Evolutionary conservation across 2,888 invertebrate genomes (phyloP), one percentile per base, ranked within the genome.

Genomic region (Mythimna vitellina): DNA sequence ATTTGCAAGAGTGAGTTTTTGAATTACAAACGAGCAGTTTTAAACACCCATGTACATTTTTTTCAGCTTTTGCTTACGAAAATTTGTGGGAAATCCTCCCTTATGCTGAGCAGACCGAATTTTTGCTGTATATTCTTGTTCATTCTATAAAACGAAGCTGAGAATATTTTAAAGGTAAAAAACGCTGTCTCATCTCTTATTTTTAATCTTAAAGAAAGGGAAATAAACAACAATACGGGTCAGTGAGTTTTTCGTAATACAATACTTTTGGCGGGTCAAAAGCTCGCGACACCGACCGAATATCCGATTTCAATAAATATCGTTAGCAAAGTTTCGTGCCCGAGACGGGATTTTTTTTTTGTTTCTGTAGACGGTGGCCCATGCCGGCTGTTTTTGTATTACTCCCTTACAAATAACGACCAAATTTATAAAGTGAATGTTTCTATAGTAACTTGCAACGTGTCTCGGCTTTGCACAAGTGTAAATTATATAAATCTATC

Each of bases 1-100:
- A 90, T 91, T 91, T 90, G 86, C 78, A 85, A 88, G 86, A 92
- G 90, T 91, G 88, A 91, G 91, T 90, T 92, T 91, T 86, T 85
- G 89, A 91, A 91, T 92, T 92, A 88, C 87, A 85, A 90, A 89
- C 87, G 81, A 90, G 89, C 84, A 86, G 87, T 87, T 89, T 87
- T 73, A 84, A 79, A 83, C 73, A 80, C 63, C 58, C 58, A 61
- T 65, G 73, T 67, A 46, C 5, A 54, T 70, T 75, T 78, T 74
- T 80, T 69, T 46, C 53, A 68, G 62, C 46, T 63, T 65, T 46
- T 56, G 68, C 63, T 81, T 61, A 72, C 58, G 22, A 70, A 57
- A 73, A 61, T 63, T 51, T 56, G 38, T 38, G 10, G 35, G 29
- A 68, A 61, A 68, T 65, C 74, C 58, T 70, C 8, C 20, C n/a